Percentiles rank a stretch among this genome's conserved stretches.
Conservation (phyloP, 1,140 invertebrate genomes). For the Saxidomus purpurata region DNA sequence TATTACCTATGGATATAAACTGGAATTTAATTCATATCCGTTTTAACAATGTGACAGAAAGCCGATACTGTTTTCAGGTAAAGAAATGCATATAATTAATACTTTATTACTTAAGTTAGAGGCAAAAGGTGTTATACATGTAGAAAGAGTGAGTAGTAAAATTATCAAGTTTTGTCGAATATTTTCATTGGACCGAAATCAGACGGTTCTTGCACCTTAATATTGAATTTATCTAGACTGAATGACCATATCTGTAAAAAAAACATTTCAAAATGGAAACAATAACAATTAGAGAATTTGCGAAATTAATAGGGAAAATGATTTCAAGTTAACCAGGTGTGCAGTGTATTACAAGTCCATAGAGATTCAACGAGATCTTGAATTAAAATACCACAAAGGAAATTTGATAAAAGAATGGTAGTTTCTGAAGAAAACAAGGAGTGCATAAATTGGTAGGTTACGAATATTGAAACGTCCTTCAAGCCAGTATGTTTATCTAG, state of each 20-base stretch:
- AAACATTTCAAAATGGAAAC: slow-evolving; percentile 25
- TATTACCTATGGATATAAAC: not conserved
- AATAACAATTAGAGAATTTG: not conserved
- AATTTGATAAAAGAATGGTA: not conserved
- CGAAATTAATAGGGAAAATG: not conserved
- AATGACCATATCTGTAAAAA: slow-evolving; percentile 17
- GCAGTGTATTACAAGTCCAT: not conserved
- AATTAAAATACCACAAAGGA: not conserved
- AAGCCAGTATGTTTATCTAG: not conserved
- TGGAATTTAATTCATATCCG: not conserved
- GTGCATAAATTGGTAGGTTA: not conserved
- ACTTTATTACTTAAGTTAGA: not conserved
- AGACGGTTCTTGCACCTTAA: not conserved
- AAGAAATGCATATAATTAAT: not conserved
- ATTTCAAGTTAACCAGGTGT: slow-evolving; percentile 6
- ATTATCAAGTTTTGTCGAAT: not conserved
- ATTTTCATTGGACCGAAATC: not conserved
- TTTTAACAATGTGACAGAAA: not conserved
- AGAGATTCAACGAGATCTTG: not conserved
- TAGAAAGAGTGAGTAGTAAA: not conserved
- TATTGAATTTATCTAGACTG: not conserved
- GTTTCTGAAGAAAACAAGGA: not conserved
- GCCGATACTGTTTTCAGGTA: not conserved
- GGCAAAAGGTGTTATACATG: not conserved
- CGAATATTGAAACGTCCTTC: not conserved